phyloP scores from a whole-genome alignment of 2,888 invertebrate species.

The Ormyrus rosae region DNA sequence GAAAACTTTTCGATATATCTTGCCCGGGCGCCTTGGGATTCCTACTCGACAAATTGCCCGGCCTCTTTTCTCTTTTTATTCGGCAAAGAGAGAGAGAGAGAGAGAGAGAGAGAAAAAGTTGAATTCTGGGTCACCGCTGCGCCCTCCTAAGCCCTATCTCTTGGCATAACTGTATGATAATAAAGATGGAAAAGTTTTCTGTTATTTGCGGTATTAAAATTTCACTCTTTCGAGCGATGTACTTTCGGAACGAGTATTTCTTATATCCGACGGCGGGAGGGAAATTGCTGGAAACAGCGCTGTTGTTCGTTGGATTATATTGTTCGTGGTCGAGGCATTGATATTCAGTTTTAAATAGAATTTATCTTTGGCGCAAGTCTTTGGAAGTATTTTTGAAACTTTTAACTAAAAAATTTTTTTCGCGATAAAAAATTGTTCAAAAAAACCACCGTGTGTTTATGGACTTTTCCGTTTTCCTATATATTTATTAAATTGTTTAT shows the following conservation, averaged over 20 bases:
- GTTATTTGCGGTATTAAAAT: conserved; percentile 47
- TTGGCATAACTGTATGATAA: conserved; percentile 25
- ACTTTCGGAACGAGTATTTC: conserved; percentile 15
- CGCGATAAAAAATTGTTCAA: no score
- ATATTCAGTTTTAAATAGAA: no score
- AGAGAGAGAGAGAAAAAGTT: conserved; percentile 1
- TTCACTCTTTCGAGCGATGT: not conserved
- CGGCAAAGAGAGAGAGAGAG: not conserved
- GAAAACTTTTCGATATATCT: conserved; percentile 56
- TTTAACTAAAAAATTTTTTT: no score
- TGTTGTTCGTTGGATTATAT: no score
- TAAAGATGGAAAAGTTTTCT: conserved; percentile 48
- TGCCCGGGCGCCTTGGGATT: conserved; percentile 39
- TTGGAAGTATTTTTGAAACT: no score
- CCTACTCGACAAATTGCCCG: conserved; percentile 51
- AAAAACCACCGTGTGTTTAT: no score
- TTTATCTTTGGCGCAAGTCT: no score
- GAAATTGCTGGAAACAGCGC: no score
- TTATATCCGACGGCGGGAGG: no score
- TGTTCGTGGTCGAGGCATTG: no score
- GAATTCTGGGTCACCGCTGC: not conserved
- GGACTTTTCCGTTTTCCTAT: no score
- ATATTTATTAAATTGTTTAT: no score
- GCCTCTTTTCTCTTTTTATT: not conserved
- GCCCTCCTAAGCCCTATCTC: not conserved